Base-by-base conservation (phyloP, 2,888 invertebrate species). In the Auanema sp. region DNA sequence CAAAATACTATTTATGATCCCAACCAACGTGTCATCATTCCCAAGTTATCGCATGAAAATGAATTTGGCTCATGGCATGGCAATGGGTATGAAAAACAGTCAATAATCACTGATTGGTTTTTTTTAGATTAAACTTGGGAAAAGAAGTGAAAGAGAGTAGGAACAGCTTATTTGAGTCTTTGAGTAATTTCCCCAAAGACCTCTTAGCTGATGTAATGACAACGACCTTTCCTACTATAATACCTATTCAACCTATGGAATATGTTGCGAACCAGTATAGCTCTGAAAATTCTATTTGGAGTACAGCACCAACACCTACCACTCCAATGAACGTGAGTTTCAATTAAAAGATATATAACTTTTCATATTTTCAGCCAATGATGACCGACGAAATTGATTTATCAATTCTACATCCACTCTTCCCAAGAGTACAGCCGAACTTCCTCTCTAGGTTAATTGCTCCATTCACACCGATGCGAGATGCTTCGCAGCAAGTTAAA, bases 351-450 rank as follows among this genome's bases (percentile, higher is more conserved):
- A 47, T 8, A 8, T 47, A 47, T 12, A 12, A 12, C 14, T 12
- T 43, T 43, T n/a, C n/a, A 8, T 33, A 33, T 33, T 33, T 33
- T 33, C 33, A 33, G 33, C 33, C 33, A 33, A 33, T 33, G 47
- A 21, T 18, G 23, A 21, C 23, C 4, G 16, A 41, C 8, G 65
- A 65, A 41, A 63, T 69, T n/a, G 73, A 73, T 51, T 53, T 71
- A 1, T 68, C 69, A 0, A 60, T 62, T 24, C 65, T 74, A 33
- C 69, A 68, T 49, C 74, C 74, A 1, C 56, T 74, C 5, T 74
- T 74, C 33, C 74, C 74, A 25, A 55, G 71, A 18, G 71, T 74
- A 47, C 69, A 74, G 40, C 74, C 74, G 2, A 60, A 61, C 47
- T 74, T 74, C 53, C 41, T 74, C 33, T 65, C 60, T 23, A 59